Evolutionary conservation across 1,140 invertebrate genomes (phyloP).

Genomic region (Drosophila tropicalis): DNA sequence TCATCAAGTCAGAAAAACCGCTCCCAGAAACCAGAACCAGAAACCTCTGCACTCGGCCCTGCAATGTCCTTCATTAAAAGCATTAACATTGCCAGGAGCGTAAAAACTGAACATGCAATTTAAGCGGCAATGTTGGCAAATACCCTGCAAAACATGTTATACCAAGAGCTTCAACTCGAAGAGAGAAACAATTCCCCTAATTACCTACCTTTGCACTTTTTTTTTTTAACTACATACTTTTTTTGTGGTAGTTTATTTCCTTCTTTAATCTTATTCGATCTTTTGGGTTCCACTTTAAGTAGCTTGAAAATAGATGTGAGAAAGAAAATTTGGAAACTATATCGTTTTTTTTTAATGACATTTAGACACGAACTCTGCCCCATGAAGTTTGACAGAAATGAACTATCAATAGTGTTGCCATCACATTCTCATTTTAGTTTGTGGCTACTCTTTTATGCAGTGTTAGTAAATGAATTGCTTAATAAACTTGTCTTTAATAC

Average conservation of each 20-base stretch:
- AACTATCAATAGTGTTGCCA: no score
- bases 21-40: constrained; percentile 28
- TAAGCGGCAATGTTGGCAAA: constrained; percentile 40
- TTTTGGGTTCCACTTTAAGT: background rate
- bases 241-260: background rate
- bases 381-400: no score
- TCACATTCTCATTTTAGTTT: no score
- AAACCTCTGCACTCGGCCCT: constrained; percentile 16
- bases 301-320: background rate
- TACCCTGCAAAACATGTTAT: constrained; percentile 12
- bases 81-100: constrained; percentile 65
- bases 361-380: background rate
- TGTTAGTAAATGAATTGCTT: no score
- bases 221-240: background rate
- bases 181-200: background rate
- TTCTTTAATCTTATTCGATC: background rate
- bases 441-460: no score
- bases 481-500: no score
- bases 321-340: background rate
- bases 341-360: background rate
- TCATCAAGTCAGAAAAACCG: constrained; percentile 36
- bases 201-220: background rate
- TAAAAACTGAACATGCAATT: constrained; percentile 69
- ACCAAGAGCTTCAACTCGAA: background rate
- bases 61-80: constrained; percentile 55